Percentiles rank a stretch among this genome's conserved stretches.
Evolutionary conservation across 2,888 invertebrate genomes (phyloP).

Genomic region (Thymelicus acteon): DNA sequence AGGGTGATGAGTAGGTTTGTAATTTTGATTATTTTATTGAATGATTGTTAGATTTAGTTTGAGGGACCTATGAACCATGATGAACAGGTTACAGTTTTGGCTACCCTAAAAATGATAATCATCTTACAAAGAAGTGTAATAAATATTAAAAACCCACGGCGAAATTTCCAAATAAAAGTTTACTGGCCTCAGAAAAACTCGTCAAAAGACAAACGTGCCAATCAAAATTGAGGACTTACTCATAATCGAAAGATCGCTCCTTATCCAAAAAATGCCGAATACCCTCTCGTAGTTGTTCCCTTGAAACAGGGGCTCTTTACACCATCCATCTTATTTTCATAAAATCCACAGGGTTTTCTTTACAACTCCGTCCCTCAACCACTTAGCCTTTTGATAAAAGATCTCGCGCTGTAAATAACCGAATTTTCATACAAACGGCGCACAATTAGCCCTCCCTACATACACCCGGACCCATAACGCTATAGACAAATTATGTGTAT

Average conservation of each 20-base stretch:
- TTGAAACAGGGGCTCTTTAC: conserved; percentile 1
- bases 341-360: conserved; percentile 23
- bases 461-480: conserved; percentile 27
- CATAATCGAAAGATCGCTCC: background rate
- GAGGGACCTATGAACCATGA: too few species aligned
- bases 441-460: conserved; percentile 50
- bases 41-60: too few species aligned
- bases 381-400: conserved; percentile 44
- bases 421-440: conserved; percentile 48
- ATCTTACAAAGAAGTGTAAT: too few species aligned
- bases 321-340: conserved; percentile 15
- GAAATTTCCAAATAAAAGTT: too few species aligned
- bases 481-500: conserved; percentile 46
- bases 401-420: conserved; percentile 46
- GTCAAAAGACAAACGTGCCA: background rate
- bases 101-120: too few species aligned
- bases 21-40: too few species aligned
- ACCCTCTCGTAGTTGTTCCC: background rate
- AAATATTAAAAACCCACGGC: too few species aligned
- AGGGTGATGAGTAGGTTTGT: too few species aligned
- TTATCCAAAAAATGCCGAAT: background rate
- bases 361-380: conserved; percentile 26
- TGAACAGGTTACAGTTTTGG: too few species aligned
- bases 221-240: background rate
- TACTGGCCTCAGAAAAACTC: too few species aligned